Percentiles rank a stretch among this genome's conserved stretches.
phyloP scores from a whole-genome alignment of 2,888 invertebrate species.

The Protonemura montana region DNA sequence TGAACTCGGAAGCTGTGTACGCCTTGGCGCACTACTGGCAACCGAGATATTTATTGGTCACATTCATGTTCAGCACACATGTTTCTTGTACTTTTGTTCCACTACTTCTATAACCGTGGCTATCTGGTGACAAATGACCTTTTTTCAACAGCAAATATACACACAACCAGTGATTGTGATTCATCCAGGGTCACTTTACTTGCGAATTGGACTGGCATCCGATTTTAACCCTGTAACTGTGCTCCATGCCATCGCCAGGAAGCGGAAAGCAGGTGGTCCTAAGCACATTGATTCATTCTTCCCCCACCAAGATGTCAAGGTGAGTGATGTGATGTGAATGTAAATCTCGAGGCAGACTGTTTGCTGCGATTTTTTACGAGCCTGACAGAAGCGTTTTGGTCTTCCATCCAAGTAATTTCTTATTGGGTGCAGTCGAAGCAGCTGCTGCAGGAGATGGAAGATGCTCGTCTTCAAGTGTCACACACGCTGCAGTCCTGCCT shows the following conservation, averaged over 20 bases:
- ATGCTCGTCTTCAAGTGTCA: slow-evolving; percentile 82
- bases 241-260: slow-evolving; percentile 85
- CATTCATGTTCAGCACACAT: too few relatives aligned
- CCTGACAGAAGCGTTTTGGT: too few relatives aligned
- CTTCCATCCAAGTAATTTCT: neutral
- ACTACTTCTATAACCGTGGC: slow-evolving; percentile 17
- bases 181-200: slow-evolving; percentile 90
- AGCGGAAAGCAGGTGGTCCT: slow-evolving; percentile 65
- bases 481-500: slow-evolving; percentile 86
- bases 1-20: too few relatives aligned
- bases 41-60: too few relatives aligned
- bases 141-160: slow-evolving; percentile 70
- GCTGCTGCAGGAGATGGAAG: slow-evolving; percentile 80
- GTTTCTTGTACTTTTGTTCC: neutral
- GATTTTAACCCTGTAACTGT: slow-evolving; percentile 86
- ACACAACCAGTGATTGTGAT: slow-evolving; percentile 89
- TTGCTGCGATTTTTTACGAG: too few relatives aligned
- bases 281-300: slow-evolving; percentile 71
- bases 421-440: slow-evolving; percentile 65
- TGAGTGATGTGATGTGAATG: too few relatives aligned
- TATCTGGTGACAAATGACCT: neutral
- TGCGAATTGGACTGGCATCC: slow-evolving; percentile 89
- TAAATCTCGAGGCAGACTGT: too few relatives aligned
- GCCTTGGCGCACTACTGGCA: too few relatives aligned
- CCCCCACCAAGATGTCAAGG: slow-evolving; percentile 69